Evolutionary conservation across 1,140 invertebrate species (phyloP).

Genomic region (Ceratina australensis): DNA sequence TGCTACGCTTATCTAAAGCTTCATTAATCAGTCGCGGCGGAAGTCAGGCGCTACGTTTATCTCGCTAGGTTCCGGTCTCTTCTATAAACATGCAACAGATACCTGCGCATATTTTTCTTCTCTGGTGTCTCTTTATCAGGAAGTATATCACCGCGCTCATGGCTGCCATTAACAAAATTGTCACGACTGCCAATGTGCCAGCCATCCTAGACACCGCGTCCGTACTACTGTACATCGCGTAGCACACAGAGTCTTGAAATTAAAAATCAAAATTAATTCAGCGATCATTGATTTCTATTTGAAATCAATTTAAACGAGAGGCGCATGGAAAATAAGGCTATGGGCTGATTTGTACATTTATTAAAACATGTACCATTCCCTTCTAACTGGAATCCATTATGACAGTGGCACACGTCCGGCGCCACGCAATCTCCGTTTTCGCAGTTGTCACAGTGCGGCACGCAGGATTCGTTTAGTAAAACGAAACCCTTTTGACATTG

Average conservation of each 20-base stretch:
- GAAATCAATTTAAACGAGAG: too few species aligned
- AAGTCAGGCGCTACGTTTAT: constrained; percentile 22
- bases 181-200: not conserved
- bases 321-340: too few species aligned
- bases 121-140: constrained; percentile 13
- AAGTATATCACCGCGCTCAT: not conserved
- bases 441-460: constrained; percentile 62
- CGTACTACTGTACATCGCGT: not conserved
- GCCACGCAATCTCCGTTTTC: constrained; percentile 64
- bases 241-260: constrained; percentile 50
- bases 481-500: constrained; percentile 58
- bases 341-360: constrained; percentile 17
- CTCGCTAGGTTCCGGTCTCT: not conserved
- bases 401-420: constrained; percentile 66
- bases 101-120: constrained; percentile 3
- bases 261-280: not conserved
- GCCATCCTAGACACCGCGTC: not conserved
- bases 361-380: constrained; percentile 30
- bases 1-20: not conserved
- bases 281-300: not conserved
- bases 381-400: constrained; percentile 36
- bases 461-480: constrained; percentile 30
- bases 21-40: not conserved
- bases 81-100: not conserved
- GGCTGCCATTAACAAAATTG: not conserved